phyloP scores from a whole-genome alignment of 2,888 invertebrate species.

The Amphimallon solstitiale region DNA sequence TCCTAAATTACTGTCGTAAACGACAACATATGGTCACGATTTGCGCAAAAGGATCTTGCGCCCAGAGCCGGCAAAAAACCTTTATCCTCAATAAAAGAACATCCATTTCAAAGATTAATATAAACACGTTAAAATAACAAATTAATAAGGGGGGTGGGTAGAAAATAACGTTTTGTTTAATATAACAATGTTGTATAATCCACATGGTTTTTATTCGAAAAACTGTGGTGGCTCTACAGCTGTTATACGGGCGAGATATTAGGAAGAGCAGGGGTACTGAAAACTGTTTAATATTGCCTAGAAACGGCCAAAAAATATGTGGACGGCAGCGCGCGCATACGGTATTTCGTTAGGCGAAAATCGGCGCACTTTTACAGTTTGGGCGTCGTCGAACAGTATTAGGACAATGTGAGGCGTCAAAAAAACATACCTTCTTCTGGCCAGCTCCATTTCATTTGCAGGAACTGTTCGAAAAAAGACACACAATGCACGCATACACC shows the following conservation, averaged over 20 bases:
- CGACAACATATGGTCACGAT: too few relatives aligned
- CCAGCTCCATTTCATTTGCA: constrained; percentile 43
- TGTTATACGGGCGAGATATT: too few relatives aligned
- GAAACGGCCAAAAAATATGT: constrained; percentile 38
- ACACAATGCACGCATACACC: constrained; percentile 1
- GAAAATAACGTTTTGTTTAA: too few relatives aligned
- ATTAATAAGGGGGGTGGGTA: too few relatives aligned
- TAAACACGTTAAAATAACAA: too few relatives aligned
- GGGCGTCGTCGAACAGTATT: constrained; percentile 1
- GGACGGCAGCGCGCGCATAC: constrained; percentile 42
- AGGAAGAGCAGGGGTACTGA: background rate
- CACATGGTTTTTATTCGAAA: background rate
- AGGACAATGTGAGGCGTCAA: background rate
- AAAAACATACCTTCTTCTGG: constrained; percentile 50
- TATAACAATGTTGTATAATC: background rate
- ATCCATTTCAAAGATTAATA: background rate
- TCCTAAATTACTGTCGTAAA: too few relatives aligned
- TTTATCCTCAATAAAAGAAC: background rate
- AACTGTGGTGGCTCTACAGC: too few relatives aligned
- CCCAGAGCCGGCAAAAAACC: background rate
- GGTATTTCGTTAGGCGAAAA: constrained; percentile 39
- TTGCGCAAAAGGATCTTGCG: too few relatives aligned
- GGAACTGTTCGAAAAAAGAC: background rate
- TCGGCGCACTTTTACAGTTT: constrained; percentile 19
- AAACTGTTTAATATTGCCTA: background rate